Evolutionary conservation across 2,113 vertebrate species (phyloP), one percentile per base, ranked within the genome.

Genomic region (Baryphthengus martii): DNA sequence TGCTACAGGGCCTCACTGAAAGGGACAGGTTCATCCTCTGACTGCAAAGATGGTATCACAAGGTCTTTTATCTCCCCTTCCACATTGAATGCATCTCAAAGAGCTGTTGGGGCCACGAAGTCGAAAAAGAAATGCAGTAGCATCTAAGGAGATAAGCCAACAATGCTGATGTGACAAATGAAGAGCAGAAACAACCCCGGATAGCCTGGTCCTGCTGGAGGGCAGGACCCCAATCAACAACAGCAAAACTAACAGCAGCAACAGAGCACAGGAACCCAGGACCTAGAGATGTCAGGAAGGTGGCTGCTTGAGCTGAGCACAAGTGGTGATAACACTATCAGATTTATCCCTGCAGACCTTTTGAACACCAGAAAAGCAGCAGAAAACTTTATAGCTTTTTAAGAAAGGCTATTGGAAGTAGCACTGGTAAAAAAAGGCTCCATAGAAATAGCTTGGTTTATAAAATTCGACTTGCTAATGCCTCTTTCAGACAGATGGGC

Each of bases 281-380:
- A n/a, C 35, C 18, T 33, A 28, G 29, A 23, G 21, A 17, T 2
- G 35, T 6, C 10, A n/a, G 47, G 42, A 47, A 83, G 39, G 70
- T 9, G 35, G 25, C 56, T 58, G 61, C 21, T 59, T 35, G 17
- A 31, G 61, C 76, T 37, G 53, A 80, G 16, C 19, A 9, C 0
- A 3, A 23, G 17, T 9, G 49, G 19, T 9, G 17, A 6, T n/a
- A 47, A 0, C 0, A 1, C 20, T 37, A 15, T 7, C 44, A 63
- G 39, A 66, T 8, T 26, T 26, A 79, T 65, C 47, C 10, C 50
- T 6, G 3, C n/a, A 67, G 26, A 74, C 29, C 29, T 84, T 29
- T 63, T 55, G 18, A 90, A 50, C 37, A 59, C 3, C 45, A 67
- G 63, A 68, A 83, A n/a, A 65, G n/a, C 5, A 31, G 20, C 3